These are phyloP conservation scores for Stegostoma tigrinum DNA, from an alignment of 2,113 vertebrate genomes.

Conservation along the genomic window DNA sequence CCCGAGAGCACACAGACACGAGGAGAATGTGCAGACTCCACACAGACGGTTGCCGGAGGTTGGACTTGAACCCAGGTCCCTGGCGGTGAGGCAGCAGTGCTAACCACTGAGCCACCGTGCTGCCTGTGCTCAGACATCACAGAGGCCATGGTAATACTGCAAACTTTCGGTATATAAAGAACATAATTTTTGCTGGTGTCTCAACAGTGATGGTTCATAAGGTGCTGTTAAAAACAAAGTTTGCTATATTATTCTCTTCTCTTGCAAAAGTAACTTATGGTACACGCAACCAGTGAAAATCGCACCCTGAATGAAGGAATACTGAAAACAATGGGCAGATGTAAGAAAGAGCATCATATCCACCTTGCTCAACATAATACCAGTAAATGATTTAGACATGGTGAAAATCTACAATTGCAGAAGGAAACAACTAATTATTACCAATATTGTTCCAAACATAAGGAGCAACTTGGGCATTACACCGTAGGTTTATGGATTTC, in stretches of 20 bases:
- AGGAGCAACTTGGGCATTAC: not conserved
- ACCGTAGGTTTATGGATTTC: not conserved
- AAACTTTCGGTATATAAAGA: no score
- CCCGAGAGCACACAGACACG: no score
- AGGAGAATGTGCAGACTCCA: no score
- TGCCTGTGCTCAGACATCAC: no score
- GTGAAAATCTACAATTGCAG: not conserved
- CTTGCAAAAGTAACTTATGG: not conserved
- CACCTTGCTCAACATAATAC: not conserved
- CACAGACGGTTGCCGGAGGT: no score
- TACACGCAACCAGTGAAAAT: not conserved
- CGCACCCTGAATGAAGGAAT: not conserved
- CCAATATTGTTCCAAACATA: not conserved
- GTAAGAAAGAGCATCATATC: not conserved
- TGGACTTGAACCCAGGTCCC: no score
- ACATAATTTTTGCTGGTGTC: no score
- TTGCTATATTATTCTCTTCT: not conserved
- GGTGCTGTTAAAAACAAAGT: no score
- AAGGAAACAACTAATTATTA: not conserved
- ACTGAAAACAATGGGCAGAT: not conserved
- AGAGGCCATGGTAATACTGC: no score
- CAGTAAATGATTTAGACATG: not conserved
- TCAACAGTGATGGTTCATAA: no score
- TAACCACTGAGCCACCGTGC: no score
- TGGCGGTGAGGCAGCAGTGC: no score